Base-by-base conservation (phyloP, 2,113 vertebrate genomes). In the Octodon degus region DNA sequence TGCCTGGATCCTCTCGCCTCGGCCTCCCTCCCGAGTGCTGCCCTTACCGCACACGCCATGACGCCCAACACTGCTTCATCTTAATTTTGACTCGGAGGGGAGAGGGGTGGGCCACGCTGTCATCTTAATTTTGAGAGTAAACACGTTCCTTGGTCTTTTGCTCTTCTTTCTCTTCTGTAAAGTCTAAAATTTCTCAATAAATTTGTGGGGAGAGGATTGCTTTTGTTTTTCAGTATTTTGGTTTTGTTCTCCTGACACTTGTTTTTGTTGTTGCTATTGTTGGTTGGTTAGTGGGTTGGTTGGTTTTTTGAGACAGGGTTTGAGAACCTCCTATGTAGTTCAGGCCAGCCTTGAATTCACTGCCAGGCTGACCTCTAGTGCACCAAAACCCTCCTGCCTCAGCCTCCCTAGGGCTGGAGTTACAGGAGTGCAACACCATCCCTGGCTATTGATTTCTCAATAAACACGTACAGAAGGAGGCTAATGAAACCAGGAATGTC, bases 131-230 rank as follows among this genome's bases (percentile, higher is more conserved):
- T 68, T 85, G 12, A 93, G 43, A 89, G 13, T 82, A 65, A 81
- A 76, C 32, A 40, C 30, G 60, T 67, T 80, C 34, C n/a, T 94
- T 34, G 72, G n/a, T 80, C 88, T 63, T 89, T 84, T 86, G 24
- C 58, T 58, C 53, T 34, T 86, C 62, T 43, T 34, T 86, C 62
- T 43, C 58, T 79, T 80, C 58, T 85, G 6, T 89, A 84, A 87
- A 82, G 62, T 87, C 76, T 32, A 85, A 89, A 84, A 89, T 63
- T 90, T 91, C 60, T 90, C 94, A 80, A 16, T 96, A 95, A 94
- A 95, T 92, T 82, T 95, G 55, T 87, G 17, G n/a, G 34, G 67
- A 5, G 67, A n/a, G 32, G 32, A 1, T 72, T 72, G 68, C 19
- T 37, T 72, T 72, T 20, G 68, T 20, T n/a, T 37, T 72, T 37